Conservation (phyloP, 2,888 invertebrate genomes). For the Pachymerium ferrugineum region DNA sequence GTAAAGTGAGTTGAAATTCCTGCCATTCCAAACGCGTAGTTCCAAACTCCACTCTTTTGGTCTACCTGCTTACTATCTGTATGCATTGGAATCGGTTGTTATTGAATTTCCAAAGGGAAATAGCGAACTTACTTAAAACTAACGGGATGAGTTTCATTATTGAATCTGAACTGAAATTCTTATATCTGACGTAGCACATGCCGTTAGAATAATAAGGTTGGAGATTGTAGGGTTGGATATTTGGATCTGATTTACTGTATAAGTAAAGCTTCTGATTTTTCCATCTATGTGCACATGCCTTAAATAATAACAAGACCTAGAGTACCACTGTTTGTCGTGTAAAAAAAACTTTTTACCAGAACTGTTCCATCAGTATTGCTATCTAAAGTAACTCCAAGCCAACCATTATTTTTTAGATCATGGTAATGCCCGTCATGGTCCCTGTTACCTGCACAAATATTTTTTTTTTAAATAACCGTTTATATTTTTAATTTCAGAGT, state of each 20-base stretch:
- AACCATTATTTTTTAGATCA: neutral
- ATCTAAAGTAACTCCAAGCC: neutral
- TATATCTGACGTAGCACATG: neutral
- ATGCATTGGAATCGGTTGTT: neutral
- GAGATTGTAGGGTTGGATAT: neutral
- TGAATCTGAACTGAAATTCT: neutral
- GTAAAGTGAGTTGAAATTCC: conserved; percentile 1
- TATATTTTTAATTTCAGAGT: neutral
- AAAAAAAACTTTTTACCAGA: neutral
- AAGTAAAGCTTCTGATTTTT: neutral
- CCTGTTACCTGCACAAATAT: no score
- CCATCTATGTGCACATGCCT: neutral
- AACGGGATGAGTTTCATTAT: neutral
- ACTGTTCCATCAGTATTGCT: neutral
- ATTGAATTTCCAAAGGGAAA: neutral
- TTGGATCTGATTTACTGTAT: neutral
- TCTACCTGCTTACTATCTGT: neutral
- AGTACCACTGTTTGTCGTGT: neutral
- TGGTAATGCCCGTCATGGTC: no score
- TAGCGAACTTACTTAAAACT: neutral
- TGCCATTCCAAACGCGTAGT: neutral
- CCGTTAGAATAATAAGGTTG: neutral
- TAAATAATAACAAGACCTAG: neutral
- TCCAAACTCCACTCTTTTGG: neutral
- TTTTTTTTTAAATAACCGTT: neutral